Evolutionary conservation across 2,888 invertebrate genomes (phyloP), one percentile per base, ranked within the genome.

Genomic region (Mystacides longicornis): DNA sequence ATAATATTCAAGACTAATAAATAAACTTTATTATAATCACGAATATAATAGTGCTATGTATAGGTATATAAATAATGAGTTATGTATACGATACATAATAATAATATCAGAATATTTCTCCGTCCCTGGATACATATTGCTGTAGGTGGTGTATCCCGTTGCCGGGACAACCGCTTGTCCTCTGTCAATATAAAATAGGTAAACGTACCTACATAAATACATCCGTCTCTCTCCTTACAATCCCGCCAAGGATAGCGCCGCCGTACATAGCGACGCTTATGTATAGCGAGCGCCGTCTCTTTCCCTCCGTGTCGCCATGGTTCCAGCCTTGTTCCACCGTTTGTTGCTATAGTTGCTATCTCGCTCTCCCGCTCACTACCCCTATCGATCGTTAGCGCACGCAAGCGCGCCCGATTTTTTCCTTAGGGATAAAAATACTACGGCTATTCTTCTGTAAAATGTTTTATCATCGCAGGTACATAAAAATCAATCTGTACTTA

Each of bases 381-480:
- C 37, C 37, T 37, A 37, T 37, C 37, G 37, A 37, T 37, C 37
- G 37, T 37, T n/a, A 37, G 16, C 37, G 16, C 37, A 37, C 37
- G 37, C 37, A 37, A 37, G 37, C 37, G 37, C 37, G 37, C 37
- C 37, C 37, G 37, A 7, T 37, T 37, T 37, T 37, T 37, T 37
- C 37, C 37, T 37, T 37, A 37, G 37, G 37, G 37, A 37, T 37
- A 37, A 37, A 37, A 37, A 37, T 37, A 37, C 37, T 37, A n/a
- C n/a, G 37, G 7, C 37, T 16, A 37, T 14, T 7, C 37, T 37
- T 37, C 37, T 37, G 16, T 37, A 14, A 3, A 37, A 37, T 37
- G 5, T 27, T 27, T 7, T 27, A 27, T 27, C n/a, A n/a, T n/a
- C n/a, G n/a, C n/a, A n/a, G n/a, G n/a, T n/a, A n/a, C n/a, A n/a